Evolutionary conservation across 2,113 vertebrate species (phyloP).

Genomic region (Oncorhynchus tshawytscha): DNA sequence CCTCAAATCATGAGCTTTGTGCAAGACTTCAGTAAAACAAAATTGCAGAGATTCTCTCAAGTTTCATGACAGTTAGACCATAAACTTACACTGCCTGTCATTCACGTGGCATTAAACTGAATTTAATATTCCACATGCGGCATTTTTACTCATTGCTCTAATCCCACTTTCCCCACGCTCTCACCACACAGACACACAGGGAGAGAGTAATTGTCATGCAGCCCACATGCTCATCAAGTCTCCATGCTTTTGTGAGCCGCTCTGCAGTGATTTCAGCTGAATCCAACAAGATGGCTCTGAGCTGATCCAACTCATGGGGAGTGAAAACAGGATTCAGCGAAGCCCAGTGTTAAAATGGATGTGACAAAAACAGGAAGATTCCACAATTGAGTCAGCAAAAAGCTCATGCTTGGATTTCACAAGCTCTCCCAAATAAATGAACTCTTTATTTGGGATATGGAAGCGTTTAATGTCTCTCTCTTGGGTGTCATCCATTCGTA

Average conservation of each 20-base stretch:
- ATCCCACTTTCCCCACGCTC: background rate
- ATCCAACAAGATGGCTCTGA: slow-evolving; percentile 49
- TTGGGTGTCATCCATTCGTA: background rate
- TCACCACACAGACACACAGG: background rate
- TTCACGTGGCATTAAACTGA: background rate
- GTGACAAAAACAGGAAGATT: slow-evolving; percentile 34
- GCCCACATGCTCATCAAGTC: slow-evolving; percentile 55
- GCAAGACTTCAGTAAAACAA: background rate
- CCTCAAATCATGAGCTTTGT: too few species aligned
- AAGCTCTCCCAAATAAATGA: slow-evolving; percentile 2
- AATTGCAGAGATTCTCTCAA: background rate
- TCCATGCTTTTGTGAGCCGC: slow-evolving; percentile 44
- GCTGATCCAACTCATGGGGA: slow-evolving; percentile 31
- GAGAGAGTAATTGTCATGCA: slow-evolving; percentile 50
- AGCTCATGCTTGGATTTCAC: background rate
- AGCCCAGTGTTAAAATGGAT: slow-evolving; percentile 23
- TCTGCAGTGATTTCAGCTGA: slow-evolving; percentile 27
- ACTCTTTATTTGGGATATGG: background rate
- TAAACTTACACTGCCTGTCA: background rate
- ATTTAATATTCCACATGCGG: too few species aligned
- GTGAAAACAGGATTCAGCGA: slow-evolving; percentile 52
- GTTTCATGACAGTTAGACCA: background rate
- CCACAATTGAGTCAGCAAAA: background rate
- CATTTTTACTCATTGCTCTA: background rate
- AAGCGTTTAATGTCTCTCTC: background rate